A percentile compares a stretch with the other conserved stretches of the same genome.
These are phyloP conservation scores for Lethrus apterus DNA, from an alignment of 1,140 invertebrate species.

Conservation along the genomic window DNA sequence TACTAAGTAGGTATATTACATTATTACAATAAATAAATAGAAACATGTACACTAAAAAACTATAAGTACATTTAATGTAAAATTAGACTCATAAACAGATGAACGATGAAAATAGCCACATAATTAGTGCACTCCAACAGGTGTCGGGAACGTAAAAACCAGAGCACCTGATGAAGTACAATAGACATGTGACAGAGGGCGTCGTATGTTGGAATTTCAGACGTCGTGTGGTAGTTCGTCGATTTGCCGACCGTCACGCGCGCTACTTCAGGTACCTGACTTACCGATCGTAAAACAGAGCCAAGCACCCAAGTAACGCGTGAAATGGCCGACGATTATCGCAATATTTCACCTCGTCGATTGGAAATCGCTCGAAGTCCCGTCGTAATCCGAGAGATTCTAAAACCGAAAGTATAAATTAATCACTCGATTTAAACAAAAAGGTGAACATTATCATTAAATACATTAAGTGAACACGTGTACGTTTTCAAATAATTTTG, in stretches of 20 bases:
- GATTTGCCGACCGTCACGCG: conserved; percentile 58
- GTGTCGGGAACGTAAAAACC: conserved; percentile 82
- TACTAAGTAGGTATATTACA: no score
- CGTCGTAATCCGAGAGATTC: no score
- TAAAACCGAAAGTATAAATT: no score
- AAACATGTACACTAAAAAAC: no score
- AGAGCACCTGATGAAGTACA: conserved; percentile 99
- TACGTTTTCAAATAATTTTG: no score
- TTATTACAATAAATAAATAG: no score
- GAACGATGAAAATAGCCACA: conserved; percentile 44
- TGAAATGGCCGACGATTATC: conserved; percentile 15
- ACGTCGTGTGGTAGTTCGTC: conserved; percentile 8
- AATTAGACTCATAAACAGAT: no score
- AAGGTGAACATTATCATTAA: no score
- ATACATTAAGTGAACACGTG: no score
- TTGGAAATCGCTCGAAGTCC: not conserved
- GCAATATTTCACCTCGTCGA: not conserved
- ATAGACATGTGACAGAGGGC: conserved; percentile 73
- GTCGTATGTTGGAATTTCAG: not conserved
- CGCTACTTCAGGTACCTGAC: conserved; percentile 98
- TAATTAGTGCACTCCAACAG: conserved; percentile 91
- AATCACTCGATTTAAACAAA: no score
- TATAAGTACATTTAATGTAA: no score
- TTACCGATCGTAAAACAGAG: conserved; percentile 50
- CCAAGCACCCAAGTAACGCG: conserved; percentile 67